phyloP scores from a whole-genome alignment of 2,888 invertebrate species.

The Yponomeuta evonymella region DNA sequence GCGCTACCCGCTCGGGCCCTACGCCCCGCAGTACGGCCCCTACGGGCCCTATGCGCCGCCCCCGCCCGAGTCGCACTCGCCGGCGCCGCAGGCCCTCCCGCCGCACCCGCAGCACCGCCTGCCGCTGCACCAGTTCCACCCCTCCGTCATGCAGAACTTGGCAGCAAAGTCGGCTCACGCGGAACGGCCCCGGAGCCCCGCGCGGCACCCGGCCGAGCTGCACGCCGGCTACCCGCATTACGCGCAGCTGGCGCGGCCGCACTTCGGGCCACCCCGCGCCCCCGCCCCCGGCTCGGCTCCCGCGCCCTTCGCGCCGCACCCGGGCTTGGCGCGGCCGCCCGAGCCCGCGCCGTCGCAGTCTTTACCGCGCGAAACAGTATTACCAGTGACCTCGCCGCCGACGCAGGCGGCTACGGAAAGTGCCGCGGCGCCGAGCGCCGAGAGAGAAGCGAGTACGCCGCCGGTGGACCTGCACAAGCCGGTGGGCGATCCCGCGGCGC shows the following conservation, averaged over 20 bases:
- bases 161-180: neutral
- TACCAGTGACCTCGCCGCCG: neutral
- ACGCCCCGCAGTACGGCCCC: constrained; percentile 66
- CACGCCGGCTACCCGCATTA: constrained; percentile 9
- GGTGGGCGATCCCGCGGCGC: constrained; percentile 26
- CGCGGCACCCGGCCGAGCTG: neutral
- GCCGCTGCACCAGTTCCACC: constrained; percentile 22
- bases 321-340: constrained; percentile 27
- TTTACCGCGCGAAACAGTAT: constrained; percentile 23
- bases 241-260: constrained; percentile 35
- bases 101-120: constrained; percentile 20
- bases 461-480: constrained; percentile 49
- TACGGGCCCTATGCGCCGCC: constrained; percentile 64
- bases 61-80: constrained; percentile 19
- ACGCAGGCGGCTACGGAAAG: neutral
- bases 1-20: constrained; percentile 63
- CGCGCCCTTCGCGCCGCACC: constrained; percentile 21
- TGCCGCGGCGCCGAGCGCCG: neutral
- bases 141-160: constrained; percentile 7
- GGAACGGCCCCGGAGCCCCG: neutral
- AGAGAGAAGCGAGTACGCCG: constrained; percentile 28
- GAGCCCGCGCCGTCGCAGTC: constrained; percentile 29
- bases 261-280: constrained; percentile 29
- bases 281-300: neutral
- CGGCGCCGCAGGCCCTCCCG: constrained; percentile 23